Conservation (phyloP, 2,888 invertebrate species). For the Drosophila suboccidentalis region DNA sequence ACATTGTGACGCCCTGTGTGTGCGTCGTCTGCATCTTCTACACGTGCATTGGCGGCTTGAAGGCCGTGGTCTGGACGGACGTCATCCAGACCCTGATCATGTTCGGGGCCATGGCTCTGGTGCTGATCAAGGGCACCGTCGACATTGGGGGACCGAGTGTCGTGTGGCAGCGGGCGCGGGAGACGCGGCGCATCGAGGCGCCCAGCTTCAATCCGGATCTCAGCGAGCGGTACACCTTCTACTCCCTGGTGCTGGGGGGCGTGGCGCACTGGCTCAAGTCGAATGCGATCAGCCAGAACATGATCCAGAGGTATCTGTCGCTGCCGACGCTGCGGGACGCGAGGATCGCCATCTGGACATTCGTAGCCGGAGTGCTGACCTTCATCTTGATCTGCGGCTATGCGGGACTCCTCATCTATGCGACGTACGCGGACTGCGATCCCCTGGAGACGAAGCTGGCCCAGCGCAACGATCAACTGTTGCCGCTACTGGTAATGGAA, state of each 20-base stretch:
- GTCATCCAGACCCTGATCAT: conserved; percentile 90
- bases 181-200: conserved; percentile 88
- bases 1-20: conserved; percentile 90
- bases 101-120: conserved; percentile 89
- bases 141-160: conserved; percentile 88
- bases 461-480: conserved; percentile 91
- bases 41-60: conserved; percentile 90
- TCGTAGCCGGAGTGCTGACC: conserved; percentile 91
- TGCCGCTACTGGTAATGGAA: conserved; percentile 94
- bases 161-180: conserved; percentile 87
- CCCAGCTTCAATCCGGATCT: conserved; percentile 89
- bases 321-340: conserved; percentile 88
- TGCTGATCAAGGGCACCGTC: conserved; percentile 88
- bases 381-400: conserved; percentile 93
- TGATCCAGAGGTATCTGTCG: conserved; percentile 92
- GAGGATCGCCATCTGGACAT: conserved; percentile 87
- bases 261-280: conserved; percentile 91
- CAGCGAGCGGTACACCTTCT: conserved; percentile 90
- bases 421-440: conserved; percentile 93
- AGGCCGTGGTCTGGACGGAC: conserved; percentile 91
- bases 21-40: conserved; percentile 93
- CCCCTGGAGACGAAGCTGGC: conserved; percentile 92
- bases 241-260: conserved; percentile 90
- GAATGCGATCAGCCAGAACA: conserved; percentile 91
- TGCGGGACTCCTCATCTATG: conserved; percentile 94